phyloP scores from a whole-genome alignment of 2,113 vertebrate species.

The Callorhinus ursinus region DNA sequence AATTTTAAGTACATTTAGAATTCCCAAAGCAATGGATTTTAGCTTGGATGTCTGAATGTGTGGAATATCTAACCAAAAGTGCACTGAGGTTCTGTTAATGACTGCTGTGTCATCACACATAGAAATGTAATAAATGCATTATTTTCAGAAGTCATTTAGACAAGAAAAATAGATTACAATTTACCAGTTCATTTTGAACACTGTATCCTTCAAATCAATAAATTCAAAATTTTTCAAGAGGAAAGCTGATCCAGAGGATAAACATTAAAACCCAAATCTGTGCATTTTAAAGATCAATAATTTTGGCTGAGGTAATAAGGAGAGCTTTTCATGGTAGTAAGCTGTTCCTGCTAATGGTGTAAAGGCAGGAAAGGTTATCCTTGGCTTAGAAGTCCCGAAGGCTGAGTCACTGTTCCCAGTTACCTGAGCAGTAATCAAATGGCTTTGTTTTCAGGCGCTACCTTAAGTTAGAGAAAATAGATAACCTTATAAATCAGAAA shows the following conservation, averaged over 20 bases:
- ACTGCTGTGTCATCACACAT: constrained; percentile 63
- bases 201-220: constrained; percentile 14
- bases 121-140: constrained; percentile 47
- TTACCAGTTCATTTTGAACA: constrained; percentile 45
- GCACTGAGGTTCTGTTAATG: background rate
- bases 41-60: constrained; percentile 15
- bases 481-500: constrained; percentile 28
- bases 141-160: constrained; percentile 49
- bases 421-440: constrained; percentile 30
- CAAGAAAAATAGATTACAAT: constrained; percentile 38
- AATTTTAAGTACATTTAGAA: constrained; percentile 57
- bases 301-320: background rate
- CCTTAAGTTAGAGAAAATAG: constrained; percentile 15
- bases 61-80: constrained; percentile 38
- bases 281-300: constrained; percentile 34
- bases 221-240: constrained; percentile 1
- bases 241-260: background rate
- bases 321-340: background rate
- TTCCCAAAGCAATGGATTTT: constrained; percentile 54
- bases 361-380: background rate
- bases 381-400: constrained; percentile 10
- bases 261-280: background rate
- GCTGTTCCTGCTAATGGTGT: background rate
- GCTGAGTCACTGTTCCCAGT: background rate
- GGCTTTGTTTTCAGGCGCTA: constrained; percentile 11